Conservation (phyloP, 30 jellyfish, hydroid and myxozoan species). For the Aurelia sp. region DNA sequence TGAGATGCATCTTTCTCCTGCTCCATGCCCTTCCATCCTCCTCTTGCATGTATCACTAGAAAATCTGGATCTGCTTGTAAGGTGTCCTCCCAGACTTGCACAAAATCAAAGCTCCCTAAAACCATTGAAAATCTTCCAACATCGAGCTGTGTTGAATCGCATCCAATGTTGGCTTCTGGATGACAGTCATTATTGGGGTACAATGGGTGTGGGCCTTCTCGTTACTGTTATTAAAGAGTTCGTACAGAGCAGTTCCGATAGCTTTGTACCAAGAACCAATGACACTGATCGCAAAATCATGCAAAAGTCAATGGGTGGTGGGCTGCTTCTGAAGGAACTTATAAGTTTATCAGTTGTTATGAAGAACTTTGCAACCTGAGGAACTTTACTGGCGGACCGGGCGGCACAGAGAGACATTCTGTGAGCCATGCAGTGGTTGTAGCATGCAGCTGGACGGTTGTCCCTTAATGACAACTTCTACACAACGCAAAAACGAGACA, state of each 20-base stretch:
- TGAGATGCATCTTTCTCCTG: slow-evolving; percentile 35
- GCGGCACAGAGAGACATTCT: too few relatives aligned
- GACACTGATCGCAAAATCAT: slow-evolving; percentile 3
- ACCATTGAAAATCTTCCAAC: slow-evolving; percentile 33
- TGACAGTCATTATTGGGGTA: slow-evolving; percentile 14
- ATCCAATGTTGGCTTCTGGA: slow-evolving; percentile 57
- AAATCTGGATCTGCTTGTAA: slow-evolving; percentile 33
- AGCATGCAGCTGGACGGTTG: too few relatives aligned
- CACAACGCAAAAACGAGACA: too few relatives aligned
- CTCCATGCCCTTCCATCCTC: slow-evolving; percentile 66
- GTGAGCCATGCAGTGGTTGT: too few relatives aligned
- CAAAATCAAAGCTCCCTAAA: background rate
- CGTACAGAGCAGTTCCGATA: slow-evolving; percentile 1
- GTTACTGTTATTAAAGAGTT: background rate
- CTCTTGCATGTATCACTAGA: slow-evolving; percentile 47
- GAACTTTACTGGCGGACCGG: too few relatives aligned
- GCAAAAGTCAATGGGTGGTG: slow-evolving; percentile 23
- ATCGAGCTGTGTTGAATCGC: slow-evolving; percentile 21
- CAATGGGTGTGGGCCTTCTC: slow-evolving; percentile 3
- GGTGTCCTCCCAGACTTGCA: slow-evolving; percentile 51
- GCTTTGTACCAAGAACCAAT: slow-evolving; percentile 6
- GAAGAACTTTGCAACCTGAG: too few relatives aligned
- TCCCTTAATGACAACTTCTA: too few relatives aligned
- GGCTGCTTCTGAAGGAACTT: slow-evolving; percentile 60
- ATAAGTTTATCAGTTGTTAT: too few relatives aligned